These are phyloP conservation scores for Cirrhinus mrigala DNA, from an alignment of 2,797 vertebrate species.

Conservation along the genomic window DNA sequence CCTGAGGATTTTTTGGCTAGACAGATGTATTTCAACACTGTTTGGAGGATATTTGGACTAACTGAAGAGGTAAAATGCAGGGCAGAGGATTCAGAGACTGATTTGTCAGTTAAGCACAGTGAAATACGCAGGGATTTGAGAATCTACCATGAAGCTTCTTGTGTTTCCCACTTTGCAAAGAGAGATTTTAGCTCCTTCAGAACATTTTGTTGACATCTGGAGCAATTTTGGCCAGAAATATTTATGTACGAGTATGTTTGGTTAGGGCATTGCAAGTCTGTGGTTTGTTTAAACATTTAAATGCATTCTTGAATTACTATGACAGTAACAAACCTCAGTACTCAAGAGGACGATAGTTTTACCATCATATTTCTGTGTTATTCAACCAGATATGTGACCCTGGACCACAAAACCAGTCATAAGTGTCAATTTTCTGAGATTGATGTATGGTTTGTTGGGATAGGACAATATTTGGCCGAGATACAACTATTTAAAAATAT, in stretches of 20 bases:
- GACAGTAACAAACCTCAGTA: background rate
- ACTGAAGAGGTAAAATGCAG: constrained; percentile 24
- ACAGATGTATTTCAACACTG: constrained; percentile 4
- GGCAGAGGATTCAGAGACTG: background rate
- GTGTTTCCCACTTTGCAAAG: background rate
- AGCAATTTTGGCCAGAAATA: background rate
- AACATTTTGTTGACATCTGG: background rate
- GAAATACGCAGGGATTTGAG: background rate
- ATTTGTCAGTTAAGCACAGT: constrained; percentile 5
- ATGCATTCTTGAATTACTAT: background rate
- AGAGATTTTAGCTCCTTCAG: background rate
- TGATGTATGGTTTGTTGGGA: too few species aligned
- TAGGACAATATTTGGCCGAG: too few species aligned
- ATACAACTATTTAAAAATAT: too few species aligned
- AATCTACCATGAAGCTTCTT: background rate
- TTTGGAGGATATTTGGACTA: constrained; percentile 9
- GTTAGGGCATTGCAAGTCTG: background rate
- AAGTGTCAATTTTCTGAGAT: too few species aligned
- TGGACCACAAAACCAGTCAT: too few species aligned
- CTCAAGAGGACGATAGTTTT: background rate
- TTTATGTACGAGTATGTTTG: background rate
- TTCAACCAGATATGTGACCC: background rate
- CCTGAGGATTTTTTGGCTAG: constrained; percentile 30
- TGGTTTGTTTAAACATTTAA: background rate
- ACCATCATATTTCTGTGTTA: background rate